Evolutionary conservation across 1,140 invertebrate genomes (phyloP), one percentile per base, ranked within the genome.

Genomic region (Temnothorax nylanderi): DNA sequence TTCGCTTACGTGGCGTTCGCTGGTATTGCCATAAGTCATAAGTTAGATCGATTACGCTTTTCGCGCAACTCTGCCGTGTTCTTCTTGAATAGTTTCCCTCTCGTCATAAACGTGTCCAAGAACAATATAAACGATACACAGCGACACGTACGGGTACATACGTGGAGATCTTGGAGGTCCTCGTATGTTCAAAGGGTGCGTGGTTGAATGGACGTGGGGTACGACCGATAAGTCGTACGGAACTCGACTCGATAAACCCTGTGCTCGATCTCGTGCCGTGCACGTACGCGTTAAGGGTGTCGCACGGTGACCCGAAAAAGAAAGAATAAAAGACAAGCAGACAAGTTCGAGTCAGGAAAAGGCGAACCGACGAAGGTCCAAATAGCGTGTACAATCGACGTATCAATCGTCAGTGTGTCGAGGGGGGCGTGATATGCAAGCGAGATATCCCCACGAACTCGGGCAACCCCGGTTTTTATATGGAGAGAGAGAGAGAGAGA

Each of bases 341-440:
- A 51, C 21, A 26, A 78, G 58, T n/a, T 47, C 7, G 41, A 54
- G 47, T 32, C 18, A 44, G 4, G 41, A 54, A 77, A 77, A 21
- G 49, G 47, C 44, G 71, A 21, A 21, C 26, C 26, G 11, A 47
- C 54, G 54, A 49, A 44, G 77, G 41, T 21, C 26, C 80, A 62
- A 84, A 84, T 75, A 37, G 69, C 80, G 54, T 75, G 80, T 75
- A 84, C 80, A 60, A 75, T 84, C 26, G 44, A 47, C 41, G 54
- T 84, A 75, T 75, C 54, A 74, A 34, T 84, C 18, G 71, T 10
- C 26, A 26, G 37, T 58, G 32, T 13, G 51, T 64, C 18, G 67
- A 8, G 8, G 13, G 16, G 16, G 16, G 60, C 32, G 76, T 5
- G 71, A 41, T 58, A 60, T 18, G 54, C 76, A 64, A 56, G 69